phyloP scores from a whole-genome alignment of 1,140 invertebrate genomes.

The Dendrolimus kikuchii region DNA sequence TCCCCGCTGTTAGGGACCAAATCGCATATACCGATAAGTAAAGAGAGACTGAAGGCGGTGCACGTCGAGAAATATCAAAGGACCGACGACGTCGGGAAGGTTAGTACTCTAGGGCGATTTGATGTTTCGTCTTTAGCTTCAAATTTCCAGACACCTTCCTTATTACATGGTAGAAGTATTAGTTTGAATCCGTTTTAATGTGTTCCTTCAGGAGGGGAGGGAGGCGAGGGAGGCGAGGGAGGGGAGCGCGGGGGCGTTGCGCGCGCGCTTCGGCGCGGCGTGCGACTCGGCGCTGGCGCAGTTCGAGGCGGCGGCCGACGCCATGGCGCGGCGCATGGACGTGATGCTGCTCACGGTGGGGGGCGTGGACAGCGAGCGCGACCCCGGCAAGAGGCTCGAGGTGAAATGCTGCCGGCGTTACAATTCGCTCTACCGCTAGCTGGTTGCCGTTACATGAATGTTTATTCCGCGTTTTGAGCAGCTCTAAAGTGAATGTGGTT shows the following conservation, averaged over 20 bases:
- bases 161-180: too few relatives aligned
- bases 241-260: constrained; percentile 3
- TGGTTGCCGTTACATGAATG: too few relatives aligned
- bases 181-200: too few relatives aligned
- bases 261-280: constrained; percentile 42
- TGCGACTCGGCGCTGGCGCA: constrained; percentile 66
- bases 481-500: background rate
- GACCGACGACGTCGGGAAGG: constrained; percentile 30
- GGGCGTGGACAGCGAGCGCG: constrained; percentile 76
- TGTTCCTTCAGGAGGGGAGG: constrained; percentile 22
- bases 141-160: too few relatives aligned
- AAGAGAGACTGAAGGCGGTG: constrained; percentile 18
- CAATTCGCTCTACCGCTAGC: too few relatives aligned
- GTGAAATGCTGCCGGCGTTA: too few relatives aligned
- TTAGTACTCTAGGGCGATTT: constrained; percentile 4
- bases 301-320: constrained; percentile 74
- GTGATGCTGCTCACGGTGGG: constrained; percentile 78
- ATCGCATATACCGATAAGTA: constrained; percentile 28
- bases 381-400: constrained; percentile 78
- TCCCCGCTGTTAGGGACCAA: constrained; percentile 14
- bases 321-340: constrained; percentile 79
- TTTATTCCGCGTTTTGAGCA: too few relatives aligned
- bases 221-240: constrained; percentile 4
- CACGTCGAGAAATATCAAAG: constrained; percentile 30
- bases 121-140: too few relatives aligned